Evolutionary conservation across 2,888 invertebrate genomes (phyloP).

Genomic region (Platycnemis pennipes): DNA sequence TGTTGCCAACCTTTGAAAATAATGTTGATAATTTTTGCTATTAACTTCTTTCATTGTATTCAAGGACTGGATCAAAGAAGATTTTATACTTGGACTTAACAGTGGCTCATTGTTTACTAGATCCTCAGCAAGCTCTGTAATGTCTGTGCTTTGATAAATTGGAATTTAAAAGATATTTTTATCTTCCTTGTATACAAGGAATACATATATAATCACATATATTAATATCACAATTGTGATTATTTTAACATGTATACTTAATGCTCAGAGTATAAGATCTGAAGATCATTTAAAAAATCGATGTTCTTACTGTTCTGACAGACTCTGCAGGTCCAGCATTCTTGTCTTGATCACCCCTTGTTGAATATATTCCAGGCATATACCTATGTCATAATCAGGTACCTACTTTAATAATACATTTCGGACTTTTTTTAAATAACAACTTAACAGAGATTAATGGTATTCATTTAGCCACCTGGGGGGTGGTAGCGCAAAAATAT

Average conservation of each 20-base stretch:
- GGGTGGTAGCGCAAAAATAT: constrained; percentile 59
- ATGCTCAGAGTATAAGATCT: too few species aligned
- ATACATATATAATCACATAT: too few species aligned
- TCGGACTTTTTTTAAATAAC: too few species aligned
- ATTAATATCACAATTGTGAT: too few species aligned
- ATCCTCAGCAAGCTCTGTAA: constrained; percentile 80
- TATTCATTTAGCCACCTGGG: not conserved
- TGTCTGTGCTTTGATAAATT: constrained; percentile 80
- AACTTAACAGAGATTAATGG: too few species aligned
- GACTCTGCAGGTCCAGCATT: constrained; percentile 85
- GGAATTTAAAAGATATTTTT: too few species aligned
- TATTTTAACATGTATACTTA: too few species aligned
- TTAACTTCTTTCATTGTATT: constrained; percentile 84
- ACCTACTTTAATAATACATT: constrained; percentile 34
- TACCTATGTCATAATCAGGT: constrained; percentile 77
- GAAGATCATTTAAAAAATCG: not conserved
- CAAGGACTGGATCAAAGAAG: constrained; percentile 83
- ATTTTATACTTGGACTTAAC: constrained; percentile 82
- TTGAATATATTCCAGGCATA: constrained; percentile 84
- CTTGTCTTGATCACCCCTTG: constrained; percentile 82
- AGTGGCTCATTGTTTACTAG: constrained; percentile 81
- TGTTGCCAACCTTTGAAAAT: constrained; percentile 85
- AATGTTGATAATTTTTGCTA: constrained; percentile 83
- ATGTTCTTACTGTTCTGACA: constrained; percentile 82
- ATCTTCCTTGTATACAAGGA: too few species aligned